Conservation (phyloP, 2,113 vertebrate species). For the Aphyosemion australe region DNA sequence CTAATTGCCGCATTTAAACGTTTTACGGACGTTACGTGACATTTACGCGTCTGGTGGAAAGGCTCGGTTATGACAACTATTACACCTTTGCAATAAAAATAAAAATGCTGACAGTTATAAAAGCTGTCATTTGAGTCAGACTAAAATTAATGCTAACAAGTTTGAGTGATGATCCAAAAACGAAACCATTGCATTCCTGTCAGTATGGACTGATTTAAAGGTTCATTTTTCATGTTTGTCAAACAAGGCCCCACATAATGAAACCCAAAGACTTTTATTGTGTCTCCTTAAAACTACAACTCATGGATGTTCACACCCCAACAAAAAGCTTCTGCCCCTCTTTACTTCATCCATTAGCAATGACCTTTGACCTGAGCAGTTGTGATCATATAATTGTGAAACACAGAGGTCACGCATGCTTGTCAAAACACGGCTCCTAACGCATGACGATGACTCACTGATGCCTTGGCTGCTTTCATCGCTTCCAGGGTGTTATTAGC, state of each 20-base stretch:
- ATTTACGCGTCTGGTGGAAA: too few species aligned
- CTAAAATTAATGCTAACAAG: too few species aligned
- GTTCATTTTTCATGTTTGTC: constrained; percentile 17
- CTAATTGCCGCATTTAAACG: too few species aligned
- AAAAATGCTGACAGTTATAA: too few species aligned
- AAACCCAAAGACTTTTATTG: constrained; percentile 7
- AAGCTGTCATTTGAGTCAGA: too few species aligned
- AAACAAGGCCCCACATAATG: constrained; percentile 25
- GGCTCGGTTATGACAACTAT: too few species aligned
- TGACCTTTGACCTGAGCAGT: constrained; percentile 72
- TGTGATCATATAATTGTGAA: constrained; percentile 75
- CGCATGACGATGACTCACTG: constrained; percentile 49
- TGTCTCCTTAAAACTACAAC: constrained; percentile 6
- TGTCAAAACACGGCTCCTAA: constrained; percentile 69
- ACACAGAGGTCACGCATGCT: constrained; percentile 62
- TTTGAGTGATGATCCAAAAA: too few species aligned
- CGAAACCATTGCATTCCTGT: too few species aligned
- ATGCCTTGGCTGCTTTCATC: constrained; percentile 12
- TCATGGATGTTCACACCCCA: constrained; percentile 21
- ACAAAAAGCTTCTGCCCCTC: constrained; percentile 53
- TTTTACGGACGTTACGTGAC: too few species aligned
- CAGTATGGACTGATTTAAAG: not conserved
- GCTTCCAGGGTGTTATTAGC: not conserved
- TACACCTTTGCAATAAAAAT: too few species aligned
- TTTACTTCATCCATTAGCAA: constrained; percentile 69